Evolutionary conservation across 2,888 invertebrate genomes (phyloP), one percentile per base, ranked within the genome.

Genomic region (Pinctada fucata): DNA sequence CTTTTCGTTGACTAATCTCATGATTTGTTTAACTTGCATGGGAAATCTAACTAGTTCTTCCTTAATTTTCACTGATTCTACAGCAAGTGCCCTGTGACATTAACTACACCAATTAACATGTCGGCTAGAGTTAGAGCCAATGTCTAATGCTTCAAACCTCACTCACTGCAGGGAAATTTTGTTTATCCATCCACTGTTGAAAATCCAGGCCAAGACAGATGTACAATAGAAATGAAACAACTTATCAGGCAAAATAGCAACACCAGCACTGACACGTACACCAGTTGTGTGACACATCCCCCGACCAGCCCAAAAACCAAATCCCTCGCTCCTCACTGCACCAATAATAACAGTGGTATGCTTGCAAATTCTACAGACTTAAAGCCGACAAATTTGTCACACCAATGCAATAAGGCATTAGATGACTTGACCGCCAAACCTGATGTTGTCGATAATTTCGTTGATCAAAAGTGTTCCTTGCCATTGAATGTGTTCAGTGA

Each of bases 251-350:
- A 90, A 83, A 86, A 85, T 84, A 89, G 89, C 91, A 93, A 94
- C 79, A 94, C 94, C 94, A 96, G 97, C 94, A 96, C 97, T 91
- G 98, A 98, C 93, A 98, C 98, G 87, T 98, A 97, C 94, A 97
- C 97, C 93, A 97, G 97, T 94, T 98, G 98, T 94, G 96, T 97
- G 94, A 97, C 98, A 91, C 97, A 97, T 94, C 97, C 97, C 91
- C 90, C 89, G 68, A 88, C 88, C 79, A 89, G 88, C 77, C 90
- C 90, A 66, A 86, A 79, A 65, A 70, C 77, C 75, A 79, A 72
- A 66, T 74, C 72, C 74, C 73, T 79, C 45, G 65, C 74, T 48
- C 63, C 63, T 70, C 82, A 79, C 64, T 71, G 75, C 76, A 71
- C 80, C 64, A 80, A 82, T 73, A 64, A 69, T 70, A 76, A 66